Evolutionary conservation across 2,113 vertebrate species (phyloP).

Genomic region (Hyperopisus bebe): DNA sequence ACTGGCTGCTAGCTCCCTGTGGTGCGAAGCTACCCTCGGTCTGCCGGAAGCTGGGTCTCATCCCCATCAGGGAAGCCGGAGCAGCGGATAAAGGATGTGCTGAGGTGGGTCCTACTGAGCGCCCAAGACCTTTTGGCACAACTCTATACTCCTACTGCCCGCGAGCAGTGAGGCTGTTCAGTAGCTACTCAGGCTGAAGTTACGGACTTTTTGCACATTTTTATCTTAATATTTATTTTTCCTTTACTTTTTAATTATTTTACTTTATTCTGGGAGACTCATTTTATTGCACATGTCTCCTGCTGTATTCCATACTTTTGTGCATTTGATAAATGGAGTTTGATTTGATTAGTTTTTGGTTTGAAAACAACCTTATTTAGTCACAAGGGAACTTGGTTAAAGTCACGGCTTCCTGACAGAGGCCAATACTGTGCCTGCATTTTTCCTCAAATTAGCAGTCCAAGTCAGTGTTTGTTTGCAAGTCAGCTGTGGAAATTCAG

Average conservation of each 20-base stretch:
- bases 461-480: neutral
- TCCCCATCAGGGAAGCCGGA: conserved; percentile 19
- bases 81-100: conserved; percentile 64
- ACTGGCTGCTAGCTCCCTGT: conserved; percentile 74
- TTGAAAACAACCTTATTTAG: neutral
- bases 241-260: neutral
- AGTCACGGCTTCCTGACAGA: neutral
- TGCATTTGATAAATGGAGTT: neutral
- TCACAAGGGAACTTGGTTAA: neutral
- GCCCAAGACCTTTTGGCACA: neutral
- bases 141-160: neutral
- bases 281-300: neutral
- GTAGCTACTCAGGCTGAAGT: neutral
- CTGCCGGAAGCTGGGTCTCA: conserved; percentile 66
- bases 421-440: neutral
- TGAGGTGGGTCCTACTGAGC: conserved; percentile 56
- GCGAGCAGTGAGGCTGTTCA: neutral
- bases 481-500: neutral
- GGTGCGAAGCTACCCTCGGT: conserved; percentile 63
- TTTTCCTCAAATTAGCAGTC: neutral
- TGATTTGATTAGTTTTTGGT: neutral
- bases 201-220: neutral
- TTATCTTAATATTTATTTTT: neutral
- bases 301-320: neutral
- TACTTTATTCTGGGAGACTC: neutral